Evolutionary conservation across 2,113 vertebrate species (phyloP).

Genomic region (Colius striatus): DNA sequence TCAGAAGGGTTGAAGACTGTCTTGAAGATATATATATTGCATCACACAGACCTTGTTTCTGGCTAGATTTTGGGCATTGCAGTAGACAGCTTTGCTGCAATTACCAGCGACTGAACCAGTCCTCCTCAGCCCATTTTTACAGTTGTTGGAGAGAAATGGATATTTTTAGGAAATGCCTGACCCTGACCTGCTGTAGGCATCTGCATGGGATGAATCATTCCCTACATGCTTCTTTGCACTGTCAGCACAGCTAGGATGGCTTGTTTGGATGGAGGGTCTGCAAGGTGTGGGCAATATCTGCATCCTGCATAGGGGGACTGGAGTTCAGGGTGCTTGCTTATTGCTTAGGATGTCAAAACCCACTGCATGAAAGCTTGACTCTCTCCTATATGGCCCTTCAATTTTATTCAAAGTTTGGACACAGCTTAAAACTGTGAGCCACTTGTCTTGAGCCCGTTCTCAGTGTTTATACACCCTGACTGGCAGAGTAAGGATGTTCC

Average conservation of each 20-base stretch:
- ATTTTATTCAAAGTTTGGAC: conserved; percentile 28
- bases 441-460: conserved; percentile 34
- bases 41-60: neutral
- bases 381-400: neutral
- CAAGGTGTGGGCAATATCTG: neutral
- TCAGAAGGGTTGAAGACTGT: neutral
- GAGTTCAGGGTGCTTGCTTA: neutral
- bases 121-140: neutral
- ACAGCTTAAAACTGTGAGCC: neutral
- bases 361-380: neutral
- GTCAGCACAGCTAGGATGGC: neutral
- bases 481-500: neutral
- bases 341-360: neutral
- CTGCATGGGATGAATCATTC: neutral
- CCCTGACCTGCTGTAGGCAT: neutral
- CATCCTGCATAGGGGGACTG: neutral
- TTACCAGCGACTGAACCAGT: neutral
- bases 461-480: neutral
- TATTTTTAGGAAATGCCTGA: neutral
- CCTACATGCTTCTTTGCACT: neutral
- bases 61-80: neutral
- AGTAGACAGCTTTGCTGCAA: neutral
- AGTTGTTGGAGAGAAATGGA: neutral
- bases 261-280: neutral
- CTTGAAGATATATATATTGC: neutral